Evolutionary conservation across 2,797 vertebrate species (phyloP).

Genomic region (Danio aesculapii): DNA sequence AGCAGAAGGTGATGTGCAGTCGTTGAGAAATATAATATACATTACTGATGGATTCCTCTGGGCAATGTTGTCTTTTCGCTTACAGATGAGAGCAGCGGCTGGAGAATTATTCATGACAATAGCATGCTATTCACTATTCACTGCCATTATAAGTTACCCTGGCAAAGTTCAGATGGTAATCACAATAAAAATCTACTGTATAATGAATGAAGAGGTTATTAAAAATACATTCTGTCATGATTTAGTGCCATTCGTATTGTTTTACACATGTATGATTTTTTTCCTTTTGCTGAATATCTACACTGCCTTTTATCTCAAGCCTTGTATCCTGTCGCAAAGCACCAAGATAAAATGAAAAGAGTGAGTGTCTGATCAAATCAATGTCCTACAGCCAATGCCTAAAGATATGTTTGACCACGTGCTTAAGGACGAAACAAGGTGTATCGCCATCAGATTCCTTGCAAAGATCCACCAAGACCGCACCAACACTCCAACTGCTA

Average conservation of each 20-base stretch:
- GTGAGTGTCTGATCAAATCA: too few species aligned
- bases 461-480: too few species aligned
- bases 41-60: slow-evolving; percentile 64
- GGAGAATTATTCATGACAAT: slow-evolving; percentile 71
- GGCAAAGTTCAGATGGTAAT: not conserved
- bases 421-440: too few species aligned
- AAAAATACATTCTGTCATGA: not conserved
- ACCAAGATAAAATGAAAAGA: too few species aligned
- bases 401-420: too few species aligned
- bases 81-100: slow-evolving; percentile 55
- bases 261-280: not conserved
- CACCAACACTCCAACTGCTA: too few species aligned
- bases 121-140: slow-evolving; percentile 65
- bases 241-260: not conserved
- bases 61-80: slow-evolving; percentile 49
- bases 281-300: not conserved
- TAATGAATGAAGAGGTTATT: not conserved
- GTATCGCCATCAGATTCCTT: too few species aligned
- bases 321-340: too few species aligned
- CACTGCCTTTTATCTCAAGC: not conserved
- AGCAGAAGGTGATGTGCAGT: slow-evolving; percentile 58
- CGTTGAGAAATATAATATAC: slow-evolving; percentile 61
- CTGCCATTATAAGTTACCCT: slow-evolving; percentile 64
- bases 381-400: too few species aligned
- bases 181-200: not conserved